Conservation (phyloP, 2,888 invertebrate species). For the Charanyca ferruginea region DNA sequence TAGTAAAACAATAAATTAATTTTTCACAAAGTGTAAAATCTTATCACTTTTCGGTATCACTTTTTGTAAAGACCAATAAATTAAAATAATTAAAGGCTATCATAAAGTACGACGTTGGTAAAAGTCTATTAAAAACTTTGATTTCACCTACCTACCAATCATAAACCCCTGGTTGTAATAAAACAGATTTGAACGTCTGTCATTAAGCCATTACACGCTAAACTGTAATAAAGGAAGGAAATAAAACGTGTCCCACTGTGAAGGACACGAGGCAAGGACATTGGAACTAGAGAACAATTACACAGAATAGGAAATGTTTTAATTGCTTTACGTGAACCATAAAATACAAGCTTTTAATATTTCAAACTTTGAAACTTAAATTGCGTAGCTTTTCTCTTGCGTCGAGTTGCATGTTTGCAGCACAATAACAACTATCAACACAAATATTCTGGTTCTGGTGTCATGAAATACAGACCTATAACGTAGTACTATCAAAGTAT, state of each 20-base stretch:
- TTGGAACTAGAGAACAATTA: constrained; percentile 20
- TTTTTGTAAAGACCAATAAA: not conserved
- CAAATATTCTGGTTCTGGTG: too few relatives aligned
- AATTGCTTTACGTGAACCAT: constrained; percentile 5
- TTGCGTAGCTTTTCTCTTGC: too few relatives aligned
- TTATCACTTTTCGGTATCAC: not conserved
- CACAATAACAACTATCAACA: too few relatives aligned
- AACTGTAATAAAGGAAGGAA: constrained; percentile 38
- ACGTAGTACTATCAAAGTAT: too few relatives aligned
- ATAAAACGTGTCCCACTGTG: constrained; percentile 17
- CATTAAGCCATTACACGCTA: constrained; percentile 43
- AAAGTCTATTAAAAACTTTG: constrained; percentile 36
- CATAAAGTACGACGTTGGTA: constrained; percentile 1
- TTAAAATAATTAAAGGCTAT: not conserved
- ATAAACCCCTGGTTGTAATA: constrained; percentile 38
- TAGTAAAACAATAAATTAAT: too few relatives aligned
- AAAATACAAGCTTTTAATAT: not conserved
- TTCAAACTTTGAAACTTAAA: not conserved
- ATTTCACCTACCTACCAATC: constrained; percentile 24
- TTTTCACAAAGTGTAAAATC: too few relatives aligned
- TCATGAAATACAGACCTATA: too few relatives aligned
- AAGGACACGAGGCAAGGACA: constrained; percentile 30
- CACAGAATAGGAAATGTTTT: constrained; percentile 17
- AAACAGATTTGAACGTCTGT: constrained; percentile 39
- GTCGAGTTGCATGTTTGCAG: too few relatives aligned